Evolutionary conservation across 2,888 invertebrate genomes (phyloP).

Genomic region (Drosophila antonietae): DNA sequence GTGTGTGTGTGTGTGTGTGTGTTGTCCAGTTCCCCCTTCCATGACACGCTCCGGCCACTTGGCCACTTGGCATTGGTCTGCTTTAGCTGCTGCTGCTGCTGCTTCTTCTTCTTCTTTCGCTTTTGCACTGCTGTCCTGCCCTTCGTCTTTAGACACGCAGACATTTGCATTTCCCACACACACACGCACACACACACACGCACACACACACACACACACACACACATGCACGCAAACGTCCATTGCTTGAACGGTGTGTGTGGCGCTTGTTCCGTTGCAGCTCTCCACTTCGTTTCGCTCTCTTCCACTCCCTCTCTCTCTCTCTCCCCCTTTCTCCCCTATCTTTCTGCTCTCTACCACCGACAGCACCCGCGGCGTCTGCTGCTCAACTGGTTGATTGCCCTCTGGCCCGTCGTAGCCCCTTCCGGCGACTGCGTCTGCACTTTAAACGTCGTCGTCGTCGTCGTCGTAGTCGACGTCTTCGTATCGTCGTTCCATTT

Average conservation of each 20-base stretch:
- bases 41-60: constrained; percentile 49
- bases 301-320: constrained; percentile 6
- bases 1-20: constrained; percentile 27
- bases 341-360: background rate
- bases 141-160: constrained; percentile 51
- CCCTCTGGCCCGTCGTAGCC: constrained; percentile 17
- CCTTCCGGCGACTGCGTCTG: constrained; percentile 48
- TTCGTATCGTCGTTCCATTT: constrained; percentile 63
- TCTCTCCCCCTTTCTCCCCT: constrained; percentile 1
- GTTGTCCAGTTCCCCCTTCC: constrained; percentile 42
- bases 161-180: constrained; percentile 71
- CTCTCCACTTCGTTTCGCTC: constrained; percentile 15
- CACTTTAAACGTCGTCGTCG: constrained; percentile 22
- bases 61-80: constrained; percentile 62
- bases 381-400: constrained; percentile 62
- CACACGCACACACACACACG: too few species aligned
- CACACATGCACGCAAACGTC: constrained; percentile 8
- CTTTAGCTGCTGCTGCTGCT: constrained; percentile 19
- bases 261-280: constrained; percentile 57
- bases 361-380: constrained; percentile 46
- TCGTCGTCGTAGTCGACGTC: constrained; percentile 12
- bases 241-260: constrained; percentile 52
- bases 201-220: constrained; percentile 15
- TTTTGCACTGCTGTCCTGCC: constrained; percentile 30
- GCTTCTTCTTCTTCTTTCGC: constrained; percentile 24